These are phyloP conservation scores for Archivesica marissinica DNA, from an alignment of 1,140 invertebrate species.

Conservation along the genomic window DNA sequence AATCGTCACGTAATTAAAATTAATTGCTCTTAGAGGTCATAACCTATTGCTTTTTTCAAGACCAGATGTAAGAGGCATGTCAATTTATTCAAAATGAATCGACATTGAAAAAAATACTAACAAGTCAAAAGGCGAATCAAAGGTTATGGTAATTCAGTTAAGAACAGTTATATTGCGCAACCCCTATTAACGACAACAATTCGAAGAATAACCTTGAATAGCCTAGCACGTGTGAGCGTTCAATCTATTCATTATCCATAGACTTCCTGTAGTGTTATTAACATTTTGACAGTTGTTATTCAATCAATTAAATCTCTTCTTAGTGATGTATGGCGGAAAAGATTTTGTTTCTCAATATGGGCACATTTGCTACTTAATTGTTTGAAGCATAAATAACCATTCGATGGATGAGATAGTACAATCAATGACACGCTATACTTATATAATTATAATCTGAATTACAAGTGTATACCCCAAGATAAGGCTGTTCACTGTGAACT, in stretches of 20 bases:
- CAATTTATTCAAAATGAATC: conserved; percentile 51
- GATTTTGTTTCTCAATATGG: conserved; percentile 26
- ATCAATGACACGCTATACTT: too few species aligned
- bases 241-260: conserved; percentile 37
- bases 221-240: conserved; percentile 51
- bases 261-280: conserved; percentile 53
- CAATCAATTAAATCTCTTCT: conserved; percentile 38
- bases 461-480: too few species aligned
- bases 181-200: conserved; percentile 54
- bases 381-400: background rate
- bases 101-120: conserved; percentile 34
- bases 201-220: conserved; percentile 53
- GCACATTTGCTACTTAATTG: background rate
- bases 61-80: conserved; percentile 56
- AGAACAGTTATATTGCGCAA: conserved; percentile 58
- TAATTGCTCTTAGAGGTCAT: conserved; percentile 48
- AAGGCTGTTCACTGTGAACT: too few species aligned
- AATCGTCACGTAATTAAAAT: conserved; percentile 49
- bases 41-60: conserved; percentile 57
- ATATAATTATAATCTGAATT: too few species aligned
- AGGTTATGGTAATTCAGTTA: conserved; percentile 53
- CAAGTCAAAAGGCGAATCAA: conserved; percentile 55
- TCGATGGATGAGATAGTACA: too few species aligned
- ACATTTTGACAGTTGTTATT: conserved; percentile 61
- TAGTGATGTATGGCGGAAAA: conserved; percentile 30